phyloP scores from a whole-genome alignment of 2,888 invertebrate genomes.

The Drosophila quinaria region DNA sequence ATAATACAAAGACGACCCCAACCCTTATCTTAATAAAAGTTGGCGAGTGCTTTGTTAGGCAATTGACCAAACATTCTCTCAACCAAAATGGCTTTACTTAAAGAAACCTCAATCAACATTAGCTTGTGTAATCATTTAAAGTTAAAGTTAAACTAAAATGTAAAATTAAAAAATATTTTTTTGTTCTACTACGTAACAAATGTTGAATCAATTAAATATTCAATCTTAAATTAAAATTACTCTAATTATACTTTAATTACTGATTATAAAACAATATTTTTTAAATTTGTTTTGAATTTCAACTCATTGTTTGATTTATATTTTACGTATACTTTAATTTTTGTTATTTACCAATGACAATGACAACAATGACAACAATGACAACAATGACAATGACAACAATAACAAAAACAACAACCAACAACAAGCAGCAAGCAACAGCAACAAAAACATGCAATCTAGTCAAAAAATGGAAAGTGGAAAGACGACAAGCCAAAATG shows the following conservation, averaged over 20 bases:
- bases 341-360: too few relatives aligned
- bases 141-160: background rate
- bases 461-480: conserved; percentile 25
- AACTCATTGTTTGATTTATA: too few relatives aligned
- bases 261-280: too few relatives aligned
- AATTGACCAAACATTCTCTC: conserved; percentile 12
- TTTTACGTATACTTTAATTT: too few relatives aligned
- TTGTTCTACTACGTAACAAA: too few relatives aligned
- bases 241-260: too few relatives aligned
- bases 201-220: too few relatives aligned
- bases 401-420: conserved; percentile 15
- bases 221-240: too few relatives aligned
- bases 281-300: too few relatives aligned
- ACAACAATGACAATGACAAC: conserved; percentile 41
- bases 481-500: conserved; percentile 62
- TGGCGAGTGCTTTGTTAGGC: background rate
- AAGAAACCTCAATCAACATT: background rate
- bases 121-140: too few relatives aligned
- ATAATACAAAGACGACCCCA: conserved; percentile 10
- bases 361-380: too few relatives aligned
- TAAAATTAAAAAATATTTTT: too few relatives aligned
- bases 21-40: background rate
- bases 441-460: conserved; percentile 44
- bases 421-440: conserved; percentile 12
- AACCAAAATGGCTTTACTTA: background rate